phyloP scores from a whole-genome alignment of 2,797 vertebrate genomes.

The Anabas testudineus region DNA sequence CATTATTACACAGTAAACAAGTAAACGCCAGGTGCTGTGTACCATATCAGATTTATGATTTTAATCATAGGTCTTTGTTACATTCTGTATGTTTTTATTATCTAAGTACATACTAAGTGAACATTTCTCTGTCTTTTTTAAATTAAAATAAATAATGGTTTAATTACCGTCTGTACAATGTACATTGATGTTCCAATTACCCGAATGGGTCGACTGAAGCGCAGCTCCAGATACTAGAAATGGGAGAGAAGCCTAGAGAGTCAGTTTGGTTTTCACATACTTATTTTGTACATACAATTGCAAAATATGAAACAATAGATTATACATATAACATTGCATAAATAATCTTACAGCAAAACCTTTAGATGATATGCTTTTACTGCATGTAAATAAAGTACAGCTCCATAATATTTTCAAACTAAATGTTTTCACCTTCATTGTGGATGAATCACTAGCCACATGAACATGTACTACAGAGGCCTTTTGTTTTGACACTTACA shows the following conservation, averaged over 20 bases:
- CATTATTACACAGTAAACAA: constrained; percentile 44
- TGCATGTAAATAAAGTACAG: background rate
- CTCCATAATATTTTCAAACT: background rate
- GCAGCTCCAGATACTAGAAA: constrained; percentile 85
- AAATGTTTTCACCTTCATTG: background rate
- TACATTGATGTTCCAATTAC: constrained; percentile 86
- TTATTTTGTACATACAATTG: background rate
- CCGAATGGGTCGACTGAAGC: constrained; percentile 81
- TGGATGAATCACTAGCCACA: constrained; percentile 31
- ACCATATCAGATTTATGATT: constrained; percentile 4
- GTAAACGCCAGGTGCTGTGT: constrained; percentile 51
- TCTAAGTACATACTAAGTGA: constrained; percentile 4
- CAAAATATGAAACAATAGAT: background rate
- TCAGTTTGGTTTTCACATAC: background rate
- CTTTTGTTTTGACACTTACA: background rate
- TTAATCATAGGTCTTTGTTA: constrained; percentile 1
- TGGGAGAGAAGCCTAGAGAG: constrained; percentile 17
- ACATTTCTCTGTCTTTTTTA: background rate
- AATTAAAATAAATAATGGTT: constrained; percentile 1
- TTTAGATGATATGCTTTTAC: background rate
- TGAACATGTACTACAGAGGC: background rate
- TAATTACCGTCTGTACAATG: constrained; percentile 84
- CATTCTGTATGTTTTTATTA: background rate
- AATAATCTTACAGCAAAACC: no score
- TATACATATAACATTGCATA: no score